Evolutionary conservation across 2,113 vertebrate species (phyloP).

Genomic region (Platysternon megacephalum): DNA sequence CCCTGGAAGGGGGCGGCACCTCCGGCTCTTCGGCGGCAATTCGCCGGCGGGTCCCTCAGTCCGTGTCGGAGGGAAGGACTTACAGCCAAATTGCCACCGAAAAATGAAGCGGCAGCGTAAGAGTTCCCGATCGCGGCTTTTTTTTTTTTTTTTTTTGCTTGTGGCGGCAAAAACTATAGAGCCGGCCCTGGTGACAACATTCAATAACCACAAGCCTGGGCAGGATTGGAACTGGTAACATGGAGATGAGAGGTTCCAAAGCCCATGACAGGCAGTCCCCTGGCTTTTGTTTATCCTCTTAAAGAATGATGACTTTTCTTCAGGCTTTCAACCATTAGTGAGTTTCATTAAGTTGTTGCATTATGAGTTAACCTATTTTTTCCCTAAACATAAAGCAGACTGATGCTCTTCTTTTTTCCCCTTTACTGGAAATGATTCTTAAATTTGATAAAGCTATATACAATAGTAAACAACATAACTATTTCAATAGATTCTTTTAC

Average conservation of each 20-base stretch:
- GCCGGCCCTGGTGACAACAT: neutral
- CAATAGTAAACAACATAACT: neutral
- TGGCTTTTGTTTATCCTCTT: neutral
- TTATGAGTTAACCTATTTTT: neutral
- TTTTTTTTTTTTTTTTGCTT: no score
- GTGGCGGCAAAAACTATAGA: no score
- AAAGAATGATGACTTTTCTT: neutral
- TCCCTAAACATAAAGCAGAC: neutral
- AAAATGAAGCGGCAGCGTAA: no score
- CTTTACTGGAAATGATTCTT: neutral
- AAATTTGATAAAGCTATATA: neutral
- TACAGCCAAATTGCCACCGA: no score
- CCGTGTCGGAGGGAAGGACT: no score
- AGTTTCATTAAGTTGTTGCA: neutral
- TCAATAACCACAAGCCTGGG: neutral
- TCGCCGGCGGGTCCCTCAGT: no score
- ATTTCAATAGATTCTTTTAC: neutral
- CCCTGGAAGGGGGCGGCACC: no score
- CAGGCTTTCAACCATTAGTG: neutral
- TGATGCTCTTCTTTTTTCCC: neutral
- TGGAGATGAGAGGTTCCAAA: neutral
- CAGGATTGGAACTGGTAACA: rapidly evolving
- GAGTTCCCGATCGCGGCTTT: no score
- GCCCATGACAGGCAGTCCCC: rapidly evolving
- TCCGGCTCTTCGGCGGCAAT: no score